A percentile compares a stretch with the other conserved stretches of the same genome.
These are phyloP conservation scores for Charaxes varanes DNA, from an alignment of 1,140 invertebrate species.

Conservation along the genomic window DNA sequence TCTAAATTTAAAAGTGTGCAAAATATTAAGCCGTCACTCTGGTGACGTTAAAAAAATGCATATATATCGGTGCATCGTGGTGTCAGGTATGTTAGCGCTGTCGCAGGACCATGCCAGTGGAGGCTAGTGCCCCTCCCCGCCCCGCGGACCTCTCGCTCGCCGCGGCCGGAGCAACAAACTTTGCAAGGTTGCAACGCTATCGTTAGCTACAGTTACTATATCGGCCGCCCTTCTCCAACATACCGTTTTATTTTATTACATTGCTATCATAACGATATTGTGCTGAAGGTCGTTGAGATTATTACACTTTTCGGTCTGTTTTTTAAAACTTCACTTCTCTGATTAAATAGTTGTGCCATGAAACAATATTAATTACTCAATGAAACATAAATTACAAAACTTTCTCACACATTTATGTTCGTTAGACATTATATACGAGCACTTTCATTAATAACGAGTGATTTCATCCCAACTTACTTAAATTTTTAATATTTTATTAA, in stretches of 20 bases:
- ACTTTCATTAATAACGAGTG: slow-evolving; percentile 1
- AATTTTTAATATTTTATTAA: neutral
- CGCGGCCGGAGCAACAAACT: slow-evolving; percentile 59
- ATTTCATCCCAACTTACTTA: neutral
- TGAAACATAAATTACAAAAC: neutral
- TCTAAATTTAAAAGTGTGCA: too few species aligned
- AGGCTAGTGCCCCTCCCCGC: slow-evolving; percentile 38
- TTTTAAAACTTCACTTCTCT: slow-evolving; percentile 4
- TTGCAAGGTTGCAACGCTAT: slow-evolving; percentile 68
- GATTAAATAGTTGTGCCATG: too few species aligned
- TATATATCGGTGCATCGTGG: slow-evolving; percentile 19
- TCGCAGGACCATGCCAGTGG: slow-evolving; percentile 47
- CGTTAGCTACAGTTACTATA: slow-evolving; percentile 63
- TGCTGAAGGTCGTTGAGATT: slow-evolving; percentile 53
- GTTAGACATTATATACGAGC: too few species aligned
- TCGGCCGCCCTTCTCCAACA: slow-evolving; percentile 66
- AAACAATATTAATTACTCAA: slow-evolving; percentile 5
- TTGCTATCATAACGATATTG: slow-evolving; percentile 59
- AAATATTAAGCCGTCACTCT: too few species aligned
- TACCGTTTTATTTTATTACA: slow-evolving; percentile 68
- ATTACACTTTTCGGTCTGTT: slow-evolving; percentile 20
- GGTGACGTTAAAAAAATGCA: too few species aligned
- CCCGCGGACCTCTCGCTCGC: slow-evolving; percentile 21
- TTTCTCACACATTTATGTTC: too few species aligned
- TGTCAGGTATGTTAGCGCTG: slow-evolving; percentile 20